Evolutionary conservation across 37 sponge, comb jelly and placozoan species (phyloP).

Genomic region (Crambe crambe): DNA sequence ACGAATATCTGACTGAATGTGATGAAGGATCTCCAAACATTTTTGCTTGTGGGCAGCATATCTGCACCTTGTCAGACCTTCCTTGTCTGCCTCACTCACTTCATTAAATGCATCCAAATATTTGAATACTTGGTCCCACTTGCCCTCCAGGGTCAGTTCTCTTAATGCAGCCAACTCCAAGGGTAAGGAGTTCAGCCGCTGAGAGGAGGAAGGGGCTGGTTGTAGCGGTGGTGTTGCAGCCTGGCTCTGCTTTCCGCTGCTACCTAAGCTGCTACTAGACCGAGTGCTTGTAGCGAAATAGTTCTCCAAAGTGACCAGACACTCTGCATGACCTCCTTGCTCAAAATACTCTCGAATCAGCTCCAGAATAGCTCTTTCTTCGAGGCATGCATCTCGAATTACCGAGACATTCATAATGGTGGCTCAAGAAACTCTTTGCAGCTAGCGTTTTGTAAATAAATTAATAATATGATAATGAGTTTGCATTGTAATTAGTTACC

Average conservation of each 20-base stretch:
- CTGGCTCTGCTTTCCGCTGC: too few relatives aligned
- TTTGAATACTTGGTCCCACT: constrained; percentile 66
- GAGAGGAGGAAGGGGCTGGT: not conserved
- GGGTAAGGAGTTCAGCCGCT: constrained; percentile 17
- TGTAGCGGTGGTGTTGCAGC: too few relatives aligned
- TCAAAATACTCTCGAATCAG: constrained; percentile 49
- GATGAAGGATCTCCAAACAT: constrained; percentile 46
- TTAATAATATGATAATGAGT: too few relatives aligned
- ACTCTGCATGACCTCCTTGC: constrained; percentile 37
- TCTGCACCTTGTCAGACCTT: not conserved
- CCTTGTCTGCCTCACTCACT: constrained; percentile 5
- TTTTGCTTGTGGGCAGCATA: constrained; percentile 51
- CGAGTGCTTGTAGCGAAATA: not conserved
- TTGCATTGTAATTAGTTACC: not conserved
- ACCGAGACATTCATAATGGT: not conserved
- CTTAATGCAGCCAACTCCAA: constrained; percentile 60
- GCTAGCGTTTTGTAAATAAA: not conserved
- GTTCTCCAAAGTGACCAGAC: constrained; percentile 44
- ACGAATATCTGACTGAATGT: not conserved
- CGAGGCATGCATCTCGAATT: constrained; percentile 13
- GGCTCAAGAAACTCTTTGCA: not conserved
- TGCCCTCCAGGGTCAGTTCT: constrained; percentile 65
- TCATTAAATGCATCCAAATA: constrained; percentile 40
- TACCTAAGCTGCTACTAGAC: not conserved
- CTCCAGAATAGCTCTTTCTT: constrained; percentile 34